Conservation (phyloP, 2,888 invertebrate species). For the Macrophya annulata region DNA sequence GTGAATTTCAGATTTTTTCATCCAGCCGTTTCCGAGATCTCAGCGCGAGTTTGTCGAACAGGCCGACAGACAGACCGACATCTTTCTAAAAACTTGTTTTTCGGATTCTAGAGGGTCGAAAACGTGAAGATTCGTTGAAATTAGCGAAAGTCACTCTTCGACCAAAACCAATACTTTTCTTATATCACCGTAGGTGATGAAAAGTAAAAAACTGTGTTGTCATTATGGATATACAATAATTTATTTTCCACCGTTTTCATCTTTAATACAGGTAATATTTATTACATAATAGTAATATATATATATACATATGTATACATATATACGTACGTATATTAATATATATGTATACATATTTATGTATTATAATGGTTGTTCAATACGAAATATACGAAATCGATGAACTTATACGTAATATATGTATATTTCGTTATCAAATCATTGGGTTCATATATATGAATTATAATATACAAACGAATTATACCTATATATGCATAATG, state of each 20-base stretch:
- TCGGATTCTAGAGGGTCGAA: no score
- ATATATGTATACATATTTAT: constrained; percentile 54
- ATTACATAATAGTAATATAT: constrained; percentile 69
- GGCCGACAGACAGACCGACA: no score
- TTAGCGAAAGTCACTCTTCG: no score
- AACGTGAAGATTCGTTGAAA: no score
- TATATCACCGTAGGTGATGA: no score
- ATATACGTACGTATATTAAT: constrained; percentile 62
- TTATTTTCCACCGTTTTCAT: constrained; percentile 70
- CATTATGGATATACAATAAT: constrained; percentile 70
- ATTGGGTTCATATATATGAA: constrained; percentile 62
- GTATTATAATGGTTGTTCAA: constrained; percentile 66
- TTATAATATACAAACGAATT: constrained; percentile 61
- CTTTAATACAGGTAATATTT: constrained; percentile 68
- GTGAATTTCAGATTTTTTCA: no score
- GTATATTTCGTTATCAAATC: constrained; percentile 11
- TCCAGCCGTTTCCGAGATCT: no score
- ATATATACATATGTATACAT: not conserved
- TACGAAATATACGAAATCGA: constrained; percentile 74
- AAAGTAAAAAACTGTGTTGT: not conserved
- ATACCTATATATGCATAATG: constrained; percentile 63
- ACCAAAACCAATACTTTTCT: no score
- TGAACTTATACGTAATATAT: not conserved
- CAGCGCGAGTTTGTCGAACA: no score
- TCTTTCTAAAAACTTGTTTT: no score